Evolutionary conservation across 2,113 vertebrate species (phyloP).

Genomic region (Passer domesticus): DNA sequence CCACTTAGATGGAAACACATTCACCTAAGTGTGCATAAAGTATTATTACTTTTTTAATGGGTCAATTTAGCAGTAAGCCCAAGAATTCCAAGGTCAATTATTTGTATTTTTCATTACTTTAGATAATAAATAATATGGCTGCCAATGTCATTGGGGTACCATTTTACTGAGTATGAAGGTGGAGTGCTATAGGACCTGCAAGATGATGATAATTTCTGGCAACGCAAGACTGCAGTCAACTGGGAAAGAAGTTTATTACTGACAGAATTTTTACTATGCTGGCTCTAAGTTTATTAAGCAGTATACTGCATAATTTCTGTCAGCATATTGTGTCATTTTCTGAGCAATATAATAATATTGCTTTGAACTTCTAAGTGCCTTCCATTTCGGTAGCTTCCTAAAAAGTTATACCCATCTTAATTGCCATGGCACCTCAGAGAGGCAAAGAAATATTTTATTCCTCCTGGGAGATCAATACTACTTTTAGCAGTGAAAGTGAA

Average conservation of each 20-base stretch:
- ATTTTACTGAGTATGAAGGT: neutral
- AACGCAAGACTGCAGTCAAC: slow-evolving; percentile 22
- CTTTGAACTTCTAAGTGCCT: slow-evolving; percentile 51
- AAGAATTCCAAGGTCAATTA: neutral
- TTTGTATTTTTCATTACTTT: slow-evolving; percentile 33
- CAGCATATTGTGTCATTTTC: slow-evolving; percentile 64
- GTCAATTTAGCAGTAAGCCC: neutral
- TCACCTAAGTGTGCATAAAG: neutral
- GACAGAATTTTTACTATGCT: slow-evolving; percentile 38
- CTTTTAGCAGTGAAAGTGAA: neutral
- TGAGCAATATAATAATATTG: slow-evolving; percentile 64
- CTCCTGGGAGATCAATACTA: neutral
- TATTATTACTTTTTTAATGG: neutral
- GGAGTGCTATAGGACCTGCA: neutral
- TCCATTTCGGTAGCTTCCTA: slow-evolving; percentile 35
- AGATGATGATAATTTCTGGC: slow-evolving; percentile 15
- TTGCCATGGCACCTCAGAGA: neutral
- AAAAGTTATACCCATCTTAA: slow-evolving; percentile 38
- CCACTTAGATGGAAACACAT: neutral
- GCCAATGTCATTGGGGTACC: neutral
- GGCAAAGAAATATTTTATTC: neutral
- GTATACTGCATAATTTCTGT: slow-evolving; percentile 36
- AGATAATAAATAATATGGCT: slow-evolving; percentile 9
- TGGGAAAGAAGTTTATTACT: slow-evolving; percentile 50
- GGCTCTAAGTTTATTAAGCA: slow-evolving; percentile 63